Evolutionary conservation across 2,888 invertebrate species (phyloP).

Genomic region (Hyposoter didymator): DNA sequence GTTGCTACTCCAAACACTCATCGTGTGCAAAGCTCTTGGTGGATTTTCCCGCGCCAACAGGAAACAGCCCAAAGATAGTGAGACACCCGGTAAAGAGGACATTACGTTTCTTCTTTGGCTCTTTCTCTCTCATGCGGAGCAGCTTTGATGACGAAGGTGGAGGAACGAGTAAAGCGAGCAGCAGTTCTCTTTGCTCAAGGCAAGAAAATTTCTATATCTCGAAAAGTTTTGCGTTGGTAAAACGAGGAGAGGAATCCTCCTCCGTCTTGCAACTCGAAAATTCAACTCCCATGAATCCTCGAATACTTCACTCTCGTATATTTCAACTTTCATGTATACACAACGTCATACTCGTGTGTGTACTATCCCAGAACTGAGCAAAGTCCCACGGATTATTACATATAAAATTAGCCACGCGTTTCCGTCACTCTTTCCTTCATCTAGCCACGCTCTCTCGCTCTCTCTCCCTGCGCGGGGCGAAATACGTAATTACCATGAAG

Average conservation of each 20-base stretch:
- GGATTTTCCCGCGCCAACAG: conserved; percentile 55
- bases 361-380: conserved; percentile 24
- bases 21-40: conserved; percentile 35
- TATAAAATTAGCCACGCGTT: conserved; percentile 67
- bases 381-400: conserved; percentile 65
- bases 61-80: conserved; percentile 51
- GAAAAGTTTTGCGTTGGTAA: conserved; percentile 5
- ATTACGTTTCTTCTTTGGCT: conserved; percentile 41
- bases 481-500: conserved; percentile 66
- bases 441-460: background rate
- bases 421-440: conserved; percentile 47
- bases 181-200: conserved; percentile 52
- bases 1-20: conserved; percentile 20
- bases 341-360: conserved; percentile 9
- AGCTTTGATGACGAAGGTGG: conserved; percentile 39
- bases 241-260: conserved; percentile 33
- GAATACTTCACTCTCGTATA: conserved; percentile 41
- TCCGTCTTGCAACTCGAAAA: conserved; percentile 48
- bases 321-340: conserved; percentile 20
- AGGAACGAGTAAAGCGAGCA: conserved; percentile 19
- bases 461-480: conserved; percentile 28
- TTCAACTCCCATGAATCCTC: conserved; percentile 62
- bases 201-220: conserved; percentile 46
- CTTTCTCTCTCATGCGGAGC: conserved; percentile 13
- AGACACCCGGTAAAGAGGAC: conserved; percentile 36